A percentile compares a stretch with the other conserved stretches of the same genome.
phyloP scores from a whole-genome alignment of 2,113 vertebrate species.

The Myrmophylax atrothorax region DNA sequence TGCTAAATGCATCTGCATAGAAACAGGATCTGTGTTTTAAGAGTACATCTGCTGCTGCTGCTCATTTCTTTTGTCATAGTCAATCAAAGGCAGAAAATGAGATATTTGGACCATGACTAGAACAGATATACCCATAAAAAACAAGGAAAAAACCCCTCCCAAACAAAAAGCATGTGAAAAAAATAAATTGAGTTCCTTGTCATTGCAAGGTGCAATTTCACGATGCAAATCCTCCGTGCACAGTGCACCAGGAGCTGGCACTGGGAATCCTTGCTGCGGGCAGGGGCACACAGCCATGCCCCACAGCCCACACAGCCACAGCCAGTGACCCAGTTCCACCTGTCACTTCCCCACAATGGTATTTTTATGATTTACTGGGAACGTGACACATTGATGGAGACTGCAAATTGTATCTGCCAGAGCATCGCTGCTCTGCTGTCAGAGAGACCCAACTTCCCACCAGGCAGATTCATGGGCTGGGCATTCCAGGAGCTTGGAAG shows the following conservation, averaged over 20 bases:
- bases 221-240: neutral
- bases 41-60: constrained; percentile 46
- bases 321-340: neutral
- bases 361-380: neutral
- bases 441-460: neutral
- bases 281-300: neutral
- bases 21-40: constrained; percentile 53
- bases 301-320: neutral
- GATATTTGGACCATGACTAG: constrained; percentile 16
- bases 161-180: neutral
- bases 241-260: neutral
- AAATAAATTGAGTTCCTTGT: constrained; percentile 47
- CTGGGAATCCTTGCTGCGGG: neutral
- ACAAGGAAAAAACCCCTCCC: neutral
- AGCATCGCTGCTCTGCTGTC: neutral
- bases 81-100: constrained; percentile 53
- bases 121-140: constrained; percentile 19
- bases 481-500: neutral
- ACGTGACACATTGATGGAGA: neutral
- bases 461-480: fast-evolving
- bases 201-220: constrained; percentile 19
- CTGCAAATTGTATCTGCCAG: neutral
- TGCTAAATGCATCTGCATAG: constrained; percentile 47
- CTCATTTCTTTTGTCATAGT: constrained; percentile 48
- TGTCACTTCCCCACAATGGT: neutral